Evolutionary conservation across 2,888 invertebrate species (phyloP).

Genomic region (Ethmia dodecea): DNA sequence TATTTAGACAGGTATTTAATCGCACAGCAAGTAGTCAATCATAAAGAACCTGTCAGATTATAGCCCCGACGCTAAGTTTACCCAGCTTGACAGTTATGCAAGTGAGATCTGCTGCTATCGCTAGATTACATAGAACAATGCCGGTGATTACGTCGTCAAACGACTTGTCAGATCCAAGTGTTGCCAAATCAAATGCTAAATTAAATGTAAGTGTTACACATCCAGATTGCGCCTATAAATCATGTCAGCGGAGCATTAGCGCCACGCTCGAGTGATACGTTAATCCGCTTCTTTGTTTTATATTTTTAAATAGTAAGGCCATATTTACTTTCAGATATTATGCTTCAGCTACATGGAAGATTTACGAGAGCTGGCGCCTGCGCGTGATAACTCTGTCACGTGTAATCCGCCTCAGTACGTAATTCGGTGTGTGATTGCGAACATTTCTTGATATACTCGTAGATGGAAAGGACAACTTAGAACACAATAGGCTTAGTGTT

Average conservation of each 20-base stretch:
- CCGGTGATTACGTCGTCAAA: conserved; percentile 68
- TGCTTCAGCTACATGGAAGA: conserved; percentile 63
- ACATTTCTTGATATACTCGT: conserved; percentile 50
- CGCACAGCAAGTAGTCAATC: conserved; percentile 58
- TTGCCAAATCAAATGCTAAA: conserved; percentile 71
- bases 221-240: conserved; percentile 63
- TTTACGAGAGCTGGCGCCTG: conserved; percentile 70
- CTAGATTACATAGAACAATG: conserved; percentile 71
- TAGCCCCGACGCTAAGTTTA: conserved; percentile 52
- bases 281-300: conserved; percentile 74
- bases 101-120: conserved; percentile 65
- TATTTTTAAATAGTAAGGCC: conserved; percentile 75
- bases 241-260: conserved; percentile 63
- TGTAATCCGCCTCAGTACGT: conserved; percentile 70
- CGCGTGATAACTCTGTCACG: conserved; percentile 67
- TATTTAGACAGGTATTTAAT: conserved; percentile 56
- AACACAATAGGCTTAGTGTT: conserved; percentile 65
- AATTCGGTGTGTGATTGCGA: conserved; percentile 72
- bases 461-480: conserved; percentile 55
- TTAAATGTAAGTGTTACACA: conserved; percentile 56
- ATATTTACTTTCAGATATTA: conserved; percentile 75
- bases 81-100: conserved; percentile 68
- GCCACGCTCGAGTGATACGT: conserved; percentile 61
- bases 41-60: conserved; percentile 67
- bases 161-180: conserved; percentile 49